Percentiles rank a stretch among this genome's conserved stretches.
Evolutionary conservation across 2,113 vertebrate species (phyloP).

Genomic region (Eidolon helvum): DNA sequence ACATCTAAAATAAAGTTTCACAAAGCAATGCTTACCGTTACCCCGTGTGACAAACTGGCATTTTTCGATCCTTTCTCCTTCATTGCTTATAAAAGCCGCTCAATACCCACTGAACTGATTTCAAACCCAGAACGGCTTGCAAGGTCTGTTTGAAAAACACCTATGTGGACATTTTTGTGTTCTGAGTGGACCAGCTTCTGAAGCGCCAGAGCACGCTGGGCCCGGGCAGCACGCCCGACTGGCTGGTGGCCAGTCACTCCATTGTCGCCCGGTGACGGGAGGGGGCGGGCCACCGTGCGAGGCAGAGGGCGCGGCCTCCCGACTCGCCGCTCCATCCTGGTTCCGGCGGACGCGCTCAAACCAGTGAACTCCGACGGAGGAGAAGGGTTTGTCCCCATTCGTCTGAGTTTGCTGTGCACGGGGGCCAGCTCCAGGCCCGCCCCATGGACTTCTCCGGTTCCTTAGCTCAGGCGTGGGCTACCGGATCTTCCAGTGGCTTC

Average conservation of each 20-base stretch:
- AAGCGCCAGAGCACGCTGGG: background rate
- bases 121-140: background rate
- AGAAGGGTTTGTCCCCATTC: rapidly evolving
- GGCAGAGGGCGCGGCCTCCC: background rate
- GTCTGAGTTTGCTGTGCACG: background rate
- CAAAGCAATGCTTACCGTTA: background rate
- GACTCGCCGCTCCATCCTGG: background rate
- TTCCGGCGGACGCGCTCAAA: background rate
- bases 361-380: background rate
- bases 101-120: background rate
- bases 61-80: background rate
- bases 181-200: background rate
- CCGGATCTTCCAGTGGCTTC: background rate
- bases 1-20: background rate
- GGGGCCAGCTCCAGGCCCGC: rapidly evolving
- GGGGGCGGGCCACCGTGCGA: background rate
- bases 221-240: background rate
- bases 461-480: background rate
- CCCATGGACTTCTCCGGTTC: background rate
- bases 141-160: background rate
- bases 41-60: too few relatives aligned
- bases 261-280: background rate
- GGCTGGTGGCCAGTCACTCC: background rate
- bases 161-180: background rate
- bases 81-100: background rate